phyloP scores from a whole-genome alignment of 2,797 vertebrate species.

The Danio jaintianensis region DNA sequence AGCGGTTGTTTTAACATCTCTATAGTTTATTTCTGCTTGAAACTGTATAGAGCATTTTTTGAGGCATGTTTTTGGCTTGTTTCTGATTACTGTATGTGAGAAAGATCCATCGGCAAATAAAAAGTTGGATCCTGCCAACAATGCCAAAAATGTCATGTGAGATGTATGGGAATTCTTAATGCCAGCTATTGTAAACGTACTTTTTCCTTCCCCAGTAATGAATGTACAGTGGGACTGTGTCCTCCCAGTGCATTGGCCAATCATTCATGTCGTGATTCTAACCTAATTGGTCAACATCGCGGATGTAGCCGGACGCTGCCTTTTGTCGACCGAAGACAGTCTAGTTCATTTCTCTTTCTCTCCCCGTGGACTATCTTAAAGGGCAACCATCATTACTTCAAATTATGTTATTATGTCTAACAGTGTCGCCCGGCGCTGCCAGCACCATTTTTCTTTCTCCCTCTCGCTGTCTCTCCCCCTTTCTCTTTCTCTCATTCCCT shows the following conservation, averaged over 20 bases:
- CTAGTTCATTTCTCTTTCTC: constrained; percentile 60
- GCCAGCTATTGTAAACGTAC: neutral
- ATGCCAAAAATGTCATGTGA: neutral
- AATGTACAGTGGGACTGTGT: neutral
- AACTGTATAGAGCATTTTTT: neutral
- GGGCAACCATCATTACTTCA: constrained; percentile 66
- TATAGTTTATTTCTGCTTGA: neutral
- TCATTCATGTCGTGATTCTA: constrained; percentile 11
- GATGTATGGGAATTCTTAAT: neutral
- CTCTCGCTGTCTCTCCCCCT: constrained; percentile 26
- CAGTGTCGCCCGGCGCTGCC: constrained; percentile 56
- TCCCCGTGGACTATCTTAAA: constrained; percentile 57
- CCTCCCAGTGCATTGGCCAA: neutral
- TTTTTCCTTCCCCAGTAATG: neutral
- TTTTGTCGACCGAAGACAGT: constrained; percentile 51
- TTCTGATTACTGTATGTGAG: neutral
- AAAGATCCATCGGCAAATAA: neutral
- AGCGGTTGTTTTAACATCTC: neutral
- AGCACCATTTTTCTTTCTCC: constrained; percentile 38
- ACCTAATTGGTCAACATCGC: constrained; percentile 53
- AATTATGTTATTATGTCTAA: constrained; percentile 68
- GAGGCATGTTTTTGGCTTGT: neutral
- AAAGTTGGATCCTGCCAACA: neutral
- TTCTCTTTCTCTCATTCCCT: constrained; percentile 32
- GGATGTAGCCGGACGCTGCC: constrained; percentile 57